Percentiles rank a stretch among this genome's conserved stretches.
Conservation (phyloP, 2,888 invertebrate genomes). For the Hoplodrina ambigua region DNA sequence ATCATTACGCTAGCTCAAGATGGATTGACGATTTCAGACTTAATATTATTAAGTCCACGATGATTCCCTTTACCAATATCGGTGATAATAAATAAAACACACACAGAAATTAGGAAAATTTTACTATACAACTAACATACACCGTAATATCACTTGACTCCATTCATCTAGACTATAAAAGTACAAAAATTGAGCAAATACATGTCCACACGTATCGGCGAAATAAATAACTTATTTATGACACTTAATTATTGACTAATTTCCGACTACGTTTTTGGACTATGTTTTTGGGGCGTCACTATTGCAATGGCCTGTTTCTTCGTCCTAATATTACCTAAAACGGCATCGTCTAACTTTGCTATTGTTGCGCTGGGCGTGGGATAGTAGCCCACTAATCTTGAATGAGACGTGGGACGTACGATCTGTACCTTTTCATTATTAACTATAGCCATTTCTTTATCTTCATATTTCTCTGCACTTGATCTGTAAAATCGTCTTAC, state of each 20-base stretch:
- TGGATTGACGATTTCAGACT: too few relatives aligned
- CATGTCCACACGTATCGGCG: slow-evolving; percentile 68
- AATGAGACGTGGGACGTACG: slow-evolving; percentile 78
- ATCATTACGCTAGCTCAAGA: too few relatives aligned
- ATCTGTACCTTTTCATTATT: slow-evolving; percentile 86
- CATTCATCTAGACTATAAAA: slow-evolving; percentile 77
- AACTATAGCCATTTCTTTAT: slow-evolving; percentile 78
- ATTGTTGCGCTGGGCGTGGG: slow-evolving; percentile 79
- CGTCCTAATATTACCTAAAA: slow-evolving; percentile 78
- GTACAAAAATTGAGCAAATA: slow-evolving; percentile 85
- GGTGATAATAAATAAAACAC: slow-evolving; percentile 52
- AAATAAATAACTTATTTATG: slow-evolving; percentile 71
- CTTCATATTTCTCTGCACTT: slow-evolving; percentile 77
- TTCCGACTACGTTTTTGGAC: slow-evolving; percentile 69
- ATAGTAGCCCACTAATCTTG: slow-evolving; percentile 77
- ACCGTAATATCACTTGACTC: slow-evolving; percentile 91
- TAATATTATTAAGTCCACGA: too few relatives aligned
- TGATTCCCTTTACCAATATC: too few relatives aligned
- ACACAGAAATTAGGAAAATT: slow-evolving; percentile 77
- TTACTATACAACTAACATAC: slow-evolving; percentile 87
- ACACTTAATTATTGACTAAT: slow-evolving; percentile 85
- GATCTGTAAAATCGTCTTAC: slow-evolving; percentile 84
- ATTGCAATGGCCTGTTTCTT: slow-evolving; percentile 76
- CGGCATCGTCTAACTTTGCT: slow-evolving; percentile 82
- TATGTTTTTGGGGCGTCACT: slow-evolving; percentile 77